Evolutionary conservation across 1,140 invertebrate species (phyloP).

Genomic region (Uloborus diversus): DNA sequence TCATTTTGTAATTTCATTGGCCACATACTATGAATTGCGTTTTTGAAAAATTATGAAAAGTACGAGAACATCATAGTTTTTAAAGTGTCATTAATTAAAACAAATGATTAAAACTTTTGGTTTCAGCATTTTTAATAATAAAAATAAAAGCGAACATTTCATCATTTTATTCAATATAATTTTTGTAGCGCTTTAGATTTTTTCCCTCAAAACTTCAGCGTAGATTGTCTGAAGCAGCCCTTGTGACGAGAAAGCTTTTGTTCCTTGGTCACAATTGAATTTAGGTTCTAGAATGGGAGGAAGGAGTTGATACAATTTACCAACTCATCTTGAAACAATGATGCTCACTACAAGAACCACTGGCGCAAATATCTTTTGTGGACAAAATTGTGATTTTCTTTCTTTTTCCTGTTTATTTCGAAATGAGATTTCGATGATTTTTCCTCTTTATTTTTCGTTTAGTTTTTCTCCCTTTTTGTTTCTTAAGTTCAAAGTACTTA

Average conservation of each 20-base stretch:
- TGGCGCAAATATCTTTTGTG: conserved; percentile 30
- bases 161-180: no score
- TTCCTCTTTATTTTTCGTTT: background rate
- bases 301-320: conserved; percentile 23
- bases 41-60: no score
- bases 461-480: background rate
- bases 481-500: no score
- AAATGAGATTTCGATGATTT: conserved; percentile 37
- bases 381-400: conserved; percentile 10
- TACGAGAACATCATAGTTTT: no score
- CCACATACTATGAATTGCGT: no score
- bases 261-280: conserved; percentile 26
- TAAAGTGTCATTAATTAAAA: no score
- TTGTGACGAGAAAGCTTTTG: background rate
- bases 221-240: background rate
- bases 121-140: no score
- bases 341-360: conserved; percentile 3
- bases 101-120: no score
- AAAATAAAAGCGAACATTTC: no score
- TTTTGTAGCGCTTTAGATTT: no score
- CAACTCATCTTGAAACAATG: conserved; percentile 35
- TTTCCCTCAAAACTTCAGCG: no score
- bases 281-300: background rate
- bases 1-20: no score
- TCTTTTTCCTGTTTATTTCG: conserved; percentile 14